Evolutionary conservation across 2,113 vertebrate species (phyloP).

Genomic region (Scatophagus argus): DNA sequence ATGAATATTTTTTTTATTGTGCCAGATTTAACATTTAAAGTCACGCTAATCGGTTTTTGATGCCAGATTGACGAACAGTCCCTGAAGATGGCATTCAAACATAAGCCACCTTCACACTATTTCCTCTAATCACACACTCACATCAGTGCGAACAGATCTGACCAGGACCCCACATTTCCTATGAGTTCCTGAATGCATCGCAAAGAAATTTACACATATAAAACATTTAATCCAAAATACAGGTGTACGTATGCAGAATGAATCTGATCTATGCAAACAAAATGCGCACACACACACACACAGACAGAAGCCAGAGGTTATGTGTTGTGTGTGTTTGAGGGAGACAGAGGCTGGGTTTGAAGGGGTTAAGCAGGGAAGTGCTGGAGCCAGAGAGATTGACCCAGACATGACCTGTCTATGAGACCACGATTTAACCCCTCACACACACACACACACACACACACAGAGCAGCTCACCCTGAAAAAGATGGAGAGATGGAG

Average conservation of each 20-base stretch:
- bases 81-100: too few relatives aligned
- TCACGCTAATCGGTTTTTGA: too few relatives aligned
- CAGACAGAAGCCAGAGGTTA: conserved; percentile 29
- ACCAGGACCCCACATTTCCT: too few relatives aligned
- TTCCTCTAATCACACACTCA: too few relatives aligned
- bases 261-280: neutral
- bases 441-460: conserved; percentile 42
- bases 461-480: conserved; percentile 62
- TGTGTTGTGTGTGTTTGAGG: neutral
- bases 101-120: too few relatives aligned
- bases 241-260: neutral
- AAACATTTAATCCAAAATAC: neutral
- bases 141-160: too few relatives aligned
- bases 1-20: too few relatives aligned
- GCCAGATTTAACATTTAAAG: too few relatives aligned
- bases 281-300: neutral
- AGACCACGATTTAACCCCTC: conserved; percentile 72
- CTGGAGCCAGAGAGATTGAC: conserved; percentile 82
- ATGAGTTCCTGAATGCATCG: too few relatives aligned
- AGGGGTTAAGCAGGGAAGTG: conserved; percentile 75
- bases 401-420: conserved; percentile 79
- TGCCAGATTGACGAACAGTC: too few relatives aligned
- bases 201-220: too few relatives aligned
- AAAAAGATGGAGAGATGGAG: conserved; percentile 50
- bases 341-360: conserved; percentile 47